Conservation (phyloP, 2,797 vertebrate genomes). For the Trachurus trachurus region DNA sequence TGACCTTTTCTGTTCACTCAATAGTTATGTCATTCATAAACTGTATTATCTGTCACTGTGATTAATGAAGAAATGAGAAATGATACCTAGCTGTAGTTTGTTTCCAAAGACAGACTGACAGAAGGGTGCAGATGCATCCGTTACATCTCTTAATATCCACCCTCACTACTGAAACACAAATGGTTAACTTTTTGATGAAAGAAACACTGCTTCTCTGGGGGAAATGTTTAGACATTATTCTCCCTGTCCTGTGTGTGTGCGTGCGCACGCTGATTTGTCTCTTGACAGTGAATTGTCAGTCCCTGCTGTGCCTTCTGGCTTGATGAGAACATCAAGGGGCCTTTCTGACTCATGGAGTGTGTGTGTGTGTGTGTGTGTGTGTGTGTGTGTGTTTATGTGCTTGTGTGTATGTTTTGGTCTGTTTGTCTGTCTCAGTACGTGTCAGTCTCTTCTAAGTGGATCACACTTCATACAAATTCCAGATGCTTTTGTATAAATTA, state of each 20-base stretch:
- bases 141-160: slow-evolving; percentile 10
- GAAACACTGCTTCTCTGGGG: slow-evolving; percentile 6
- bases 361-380: slow-evolving; percentile 7
- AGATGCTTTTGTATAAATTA: slow-evolving; percentile 53
- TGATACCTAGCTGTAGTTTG: slow-evolving; percentile 19
- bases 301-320: slow-evolving; percentile 74
- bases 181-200: slow-evolving; percentile 54
- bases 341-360: slow-evolving; percentile 61
- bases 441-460: slow-evolving; percentile 50
- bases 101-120: slow-evolving; percentile 5
- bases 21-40: slow-evolving; percentile 32
- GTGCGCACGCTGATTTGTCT: slow-evolving; percentile 55
- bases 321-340: slow-evolving; percentile 72
- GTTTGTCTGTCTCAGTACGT: slow-evolving; percentile 33
- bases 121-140: not conserved
- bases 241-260: slow-evolving; percentile 25
- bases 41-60: slow-evolving; percentile 13
- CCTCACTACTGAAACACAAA: slow-evolving; percentile 17
- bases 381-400: slow-evolving; percentile 30
- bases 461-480: slow-evolving; percentile 54
- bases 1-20: slow-evolving; percentile 12
- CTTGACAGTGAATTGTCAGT: slow-evolving; percentile 66
- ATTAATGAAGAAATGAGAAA: slow-evolving; percentile 27
- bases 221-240: slow-evolving; percentile 50
- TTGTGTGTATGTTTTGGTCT: slow-evolving; percentile 46